A percentile compares a stretch with the other conserved stretches of the same genome.
These are phyloP conservation scores for Epirrhoe tristata DNA, from an alignment of 2,888 invertebrate genomes.

Conservation along the genomic window DNA sequence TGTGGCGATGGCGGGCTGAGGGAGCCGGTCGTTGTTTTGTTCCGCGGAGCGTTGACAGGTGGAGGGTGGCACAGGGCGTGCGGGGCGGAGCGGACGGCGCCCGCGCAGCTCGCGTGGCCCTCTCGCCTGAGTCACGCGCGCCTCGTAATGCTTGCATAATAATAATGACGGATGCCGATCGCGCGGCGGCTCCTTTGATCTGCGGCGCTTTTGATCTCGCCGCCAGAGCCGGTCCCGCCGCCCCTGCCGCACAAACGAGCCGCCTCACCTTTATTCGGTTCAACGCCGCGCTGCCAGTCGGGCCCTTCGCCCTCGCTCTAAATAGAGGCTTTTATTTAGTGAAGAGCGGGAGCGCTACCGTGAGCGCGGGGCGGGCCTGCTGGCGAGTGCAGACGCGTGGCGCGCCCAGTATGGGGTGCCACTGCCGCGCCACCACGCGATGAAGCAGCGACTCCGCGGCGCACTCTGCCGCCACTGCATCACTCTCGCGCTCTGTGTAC, in stretches of 20 bases:
- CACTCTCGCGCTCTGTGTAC: slow-evolving; percentile 79
- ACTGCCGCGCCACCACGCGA: slow-evolving; percentile 50
- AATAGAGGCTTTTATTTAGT: slow-evolving; percentile 83
- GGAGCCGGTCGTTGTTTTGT: slow-evolving; percentile 58
- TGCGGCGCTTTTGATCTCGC: slow-evolving; percentile 82
- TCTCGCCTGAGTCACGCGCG: slow-evolving; percentile 84
- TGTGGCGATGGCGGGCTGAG: slow-evolving; percentile 38
- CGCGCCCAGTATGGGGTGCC: slow-evolving; percentile 76
- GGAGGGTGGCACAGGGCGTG: slow-evolving; percentile 59
- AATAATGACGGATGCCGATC: slow-evolving; percentile 86
- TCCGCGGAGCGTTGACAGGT: slow-evolving; percentile 63
- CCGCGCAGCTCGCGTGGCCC: slow-evolving; percentile 83
- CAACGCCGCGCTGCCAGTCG: slow-evolving; percentile 76
- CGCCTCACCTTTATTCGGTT: slow-evolving; percentile 83
- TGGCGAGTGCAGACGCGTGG: slow-evolving; percentile 63
- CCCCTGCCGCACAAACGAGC: slow-evolving; percentile 83
- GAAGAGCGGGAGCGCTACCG: slow-evolving; percentile 82
- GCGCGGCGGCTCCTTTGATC: slow-evolving; percentile 85
- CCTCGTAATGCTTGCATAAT: slow-evolving; percentile 86
- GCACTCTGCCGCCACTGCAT: slow-evolving; percentile 55
- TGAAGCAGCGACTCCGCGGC: slow-evolving; percentile 55
- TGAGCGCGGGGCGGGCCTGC: slow-evolving; percentile 56
- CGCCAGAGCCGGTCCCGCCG: slow-evolving; percentile 81
- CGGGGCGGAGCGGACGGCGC: slow-evolving; percentile 61
- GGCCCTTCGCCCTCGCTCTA: slow-evolving; percentile 83